Percentiles rank a stretch among this genome's conserved stretches.
phyloP scores from a whole-genome alignment of 2,888 invertebrate species.

The Pollenia amentaria region DNA sequence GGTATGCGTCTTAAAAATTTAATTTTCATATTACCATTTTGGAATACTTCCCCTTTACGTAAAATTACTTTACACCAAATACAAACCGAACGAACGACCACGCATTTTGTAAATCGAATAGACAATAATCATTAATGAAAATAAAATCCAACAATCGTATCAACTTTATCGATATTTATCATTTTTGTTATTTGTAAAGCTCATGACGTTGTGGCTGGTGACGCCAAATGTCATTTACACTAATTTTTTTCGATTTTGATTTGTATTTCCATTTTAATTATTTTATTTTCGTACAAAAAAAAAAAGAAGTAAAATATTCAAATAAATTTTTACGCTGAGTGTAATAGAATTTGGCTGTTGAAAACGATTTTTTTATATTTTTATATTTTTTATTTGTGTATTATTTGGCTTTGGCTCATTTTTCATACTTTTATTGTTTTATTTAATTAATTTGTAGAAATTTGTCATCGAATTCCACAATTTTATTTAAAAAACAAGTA shows the following conservation, averaged over 20 bases:
- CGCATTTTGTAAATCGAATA: constrained; percentile 54
- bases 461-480: constrained; percentile 27
- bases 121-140: constrained; percentile 37
- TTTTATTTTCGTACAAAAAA: constrained; percentile 9
- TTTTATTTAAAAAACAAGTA: constrained; percentile 27
- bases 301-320: constrained; percentile 41
- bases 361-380: not conserved
- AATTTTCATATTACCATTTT: not conserved
- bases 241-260: constrained; percentile 63
- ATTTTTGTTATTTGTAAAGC: not conserved
- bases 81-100: constrained; percentile 28
- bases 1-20: no score
- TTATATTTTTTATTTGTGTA: constrained; percentile 30
- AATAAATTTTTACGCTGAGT: constrained; percentile 11
- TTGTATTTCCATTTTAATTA: constrained; percentile 52
- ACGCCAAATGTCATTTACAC: constrained; percentile 70
- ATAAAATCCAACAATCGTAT: constrained; percentile 50
- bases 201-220: constrained; percentile 38
- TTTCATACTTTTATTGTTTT: constrained; percentile 55
- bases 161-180: constrained; percentile 50
- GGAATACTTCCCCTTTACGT: constrained; percentile 39
- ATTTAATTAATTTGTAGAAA: constrained; percentile 50
- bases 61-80: constrained; percentile 12
- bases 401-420: constrained; percentile 50
- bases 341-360: not conserved